Conservation (phyloP, 2,113 vertebrate species). For the Lathamus discolor region DNA sequence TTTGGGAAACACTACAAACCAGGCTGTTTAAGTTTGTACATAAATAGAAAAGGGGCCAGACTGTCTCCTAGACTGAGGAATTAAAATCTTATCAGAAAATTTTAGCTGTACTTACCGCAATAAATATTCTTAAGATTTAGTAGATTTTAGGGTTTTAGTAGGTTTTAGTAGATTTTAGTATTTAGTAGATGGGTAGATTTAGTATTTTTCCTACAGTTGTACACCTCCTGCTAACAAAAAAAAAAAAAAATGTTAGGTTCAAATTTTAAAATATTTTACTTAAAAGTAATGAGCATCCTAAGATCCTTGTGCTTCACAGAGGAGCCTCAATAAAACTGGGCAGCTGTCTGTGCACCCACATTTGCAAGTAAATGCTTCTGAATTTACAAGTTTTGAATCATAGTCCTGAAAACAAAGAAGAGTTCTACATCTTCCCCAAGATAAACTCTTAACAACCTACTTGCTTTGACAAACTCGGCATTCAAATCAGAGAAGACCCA, state of each 20-base stretch:
- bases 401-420: not conserved
- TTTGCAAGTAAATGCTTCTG: not conserved
- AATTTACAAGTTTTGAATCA: not conserved
- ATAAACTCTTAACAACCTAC: not conserved
- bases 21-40: not conserved
- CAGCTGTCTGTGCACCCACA: not conserved
- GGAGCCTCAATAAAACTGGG: not conserved
- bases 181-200: not conserved
- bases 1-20: not conserved
- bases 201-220: not conserved
- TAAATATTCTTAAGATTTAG: not conserved
- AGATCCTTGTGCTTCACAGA: not conserved
- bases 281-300: not conserved
- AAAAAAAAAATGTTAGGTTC: not conserved
- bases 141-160: not conserved
- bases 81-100: not conserved
- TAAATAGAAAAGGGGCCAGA: not conserved
- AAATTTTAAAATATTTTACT: not conserved
- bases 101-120: not conserved
- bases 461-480: not conserved
- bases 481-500: not conserved
- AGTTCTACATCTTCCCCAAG: not conserved
- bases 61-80: not conserved
- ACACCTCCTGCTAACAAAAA: not conserved
- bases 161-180: not conserved